Evolutionary conservation across 2,113 vertebrate genomes (phyloP), one percentile per base, ranked within the genome.

Genomic region (Oostethus manadensis): DNA sequence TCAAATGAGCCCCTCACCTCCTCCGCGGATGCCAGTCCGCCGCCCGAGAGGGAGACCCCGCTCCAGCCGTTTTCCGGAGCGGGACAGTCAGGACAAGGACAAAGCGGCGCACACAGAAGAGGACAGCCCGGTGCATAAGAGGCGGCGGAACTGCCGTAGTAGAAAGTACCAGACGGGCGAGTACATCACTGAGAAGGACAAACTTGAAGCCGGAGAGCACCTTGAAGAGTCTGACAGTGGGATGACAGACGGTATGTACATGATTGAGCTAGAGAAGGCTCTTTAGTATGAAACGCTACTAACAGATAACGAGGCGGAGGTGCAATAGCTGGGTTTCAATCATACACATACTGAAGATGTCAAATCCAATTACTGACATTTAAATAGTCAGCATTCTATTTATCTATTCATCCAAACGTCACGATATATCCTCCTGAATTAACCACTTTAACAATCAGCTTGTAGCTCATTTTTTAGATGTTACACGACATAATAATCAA

Each of bases 121-220:
- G 5, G 83, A 87, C 38, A 33, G 69, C 1, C 88, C 90, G 10
- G 48, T 90, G 66, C 87, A 89, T 61, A 96, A 93, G 89, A 97
- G 94, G 62, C 91, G 96, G 68, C 90, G 90, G 66, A 89, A 95
- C 21, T 94, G 93, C 86, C 93, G 94, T 60, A 97, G 88, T 82
- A 89, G 90, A 64, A 98, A 95, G 71, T 98, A 98, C 70, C 94
- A 97, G 84, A 97, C 91, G 0, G 96, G 94, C 40, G 96, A 98
- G 45, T 97, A 97, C 80, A 74, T 97, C 78, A 94, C 92, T 0
- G 94, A 95, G 79, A 91, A 89, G 51, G 94, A 93, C 69, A 91
- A 88, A 60, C 70, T 81, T 55, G 86, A 79, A 33, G 88, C 86
- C 16, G 88, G 80, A 48, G 88, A 79, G 42, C 87, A 79, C 38